Evolutionary conservation across 2,797 vertebrate genomes (phyloP).

Genomic region (Galagoides demidoff): DNA sequence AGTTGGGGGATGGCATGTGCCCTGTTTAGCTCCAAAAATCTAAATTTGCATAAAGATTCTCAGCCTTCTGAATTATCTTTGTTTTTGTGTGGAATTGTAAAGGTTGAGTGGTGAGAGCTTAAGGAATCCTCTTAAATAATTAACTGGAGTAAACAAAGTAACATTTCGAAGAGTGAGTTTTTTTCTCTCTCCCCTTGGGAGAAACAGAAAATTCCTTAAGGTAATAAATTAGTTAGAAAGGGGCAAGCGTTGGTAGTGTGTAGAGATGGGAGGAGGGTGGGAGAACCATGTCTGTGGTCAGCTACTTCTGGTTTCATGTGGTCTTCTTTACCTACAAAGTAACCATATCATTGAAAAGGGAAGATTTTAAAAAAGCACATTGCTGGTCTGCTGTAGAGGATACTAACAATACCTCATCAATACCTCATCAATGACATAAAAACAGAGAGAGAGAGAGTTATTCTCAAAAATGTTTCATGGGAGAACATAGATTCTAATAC

Average conservation of each 20-base stretch:
- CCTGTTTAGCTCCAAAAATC: slow-evolving; percentile 45
- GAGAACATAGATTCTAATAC: background rate
- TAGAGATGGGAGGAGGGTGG: background rate
- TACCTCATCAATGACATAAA: background rate
- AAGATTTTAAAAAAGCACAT: background rate
- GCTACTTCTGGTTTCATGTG: background rate
- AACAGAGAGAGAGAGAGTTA: no score
- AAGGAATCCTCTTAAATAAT: slow-evolving; percentile 82
- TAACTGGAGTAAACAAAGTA: slow-evolving; percentile 81
- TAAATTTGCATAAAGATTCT: slow-evolving; percentile 74
- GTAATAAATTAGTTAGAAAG: slow-evolving; percentile 70
- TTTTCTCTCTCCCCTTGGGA: slow-evolving; percentile 1
- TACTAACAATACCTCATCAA: background rate
- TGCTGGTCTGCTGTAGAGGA: background rate
- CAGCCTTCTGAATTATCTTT: slow-evolving; percentile 76
- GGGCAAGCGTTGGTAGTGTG: background rate
- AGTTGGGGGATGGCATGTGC: background rate
- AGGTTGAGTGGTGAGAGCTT: slow-evolving; percentile 80
- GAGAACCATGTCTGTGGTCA: background rate
- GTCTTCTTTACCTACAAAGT: background rate
- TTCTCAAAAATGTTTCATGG: background rate
- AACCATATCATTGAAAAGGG: background rate
- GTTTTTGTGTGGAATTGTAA: slow-evolving; percentile 76
- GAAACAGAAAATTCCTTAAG: slow-evolving; percentile 73
- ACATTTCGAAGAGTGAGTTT: slow-evolving; percentile 71